These are phyloP conservation scores for Chionoecetes opilio DNA, from an alignment of 1,140 invertebrate species.

Conservation along the genomic window DNA sequence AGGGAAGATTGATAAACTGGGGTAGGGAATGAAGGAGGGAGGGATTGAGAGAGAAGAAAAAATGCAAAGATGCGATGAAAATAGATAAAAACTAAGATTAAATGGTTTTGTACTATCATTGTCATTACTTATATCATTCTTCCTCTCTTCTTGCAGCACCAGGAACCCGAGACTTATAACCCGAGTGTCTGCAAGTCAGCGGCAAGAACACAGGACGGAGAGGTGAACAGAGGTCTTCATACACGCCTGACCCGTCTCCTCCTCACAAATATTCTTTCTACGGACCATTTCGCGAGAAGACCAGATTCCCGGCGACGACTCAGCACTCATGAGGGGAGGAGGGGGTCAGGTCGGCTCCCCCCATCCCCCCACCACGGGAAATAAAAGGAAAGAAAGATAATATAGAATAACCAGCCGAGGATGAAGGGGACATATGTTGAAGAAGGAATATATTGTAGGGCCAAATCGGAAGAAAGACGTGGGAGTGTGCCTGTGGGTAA, in stretches of 20 bases:
- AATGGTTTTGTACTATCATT: too few relatives aligned
- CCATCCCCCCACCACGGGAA: not conserved
- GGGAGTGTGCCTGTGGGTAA: not conserved
- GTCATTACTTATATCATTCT: too few relatives aligned
- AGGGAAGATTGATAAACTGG: not conserved
- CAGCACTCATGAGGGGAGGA: not conserved
- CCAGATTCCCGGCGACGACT: not conserved
- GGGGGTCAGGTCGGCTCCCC: not conserved
- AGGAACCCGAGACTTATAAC: too few relatives aligned
- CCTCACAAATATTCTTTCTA: not conserved
- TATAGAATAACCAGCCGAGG: too few relatives aligned
- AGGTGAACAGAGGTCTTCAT: not conserved
- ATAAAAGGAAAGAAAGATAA: too few relatives aligned
- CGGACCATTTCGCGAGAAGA: slow-evolving; percentile 6
- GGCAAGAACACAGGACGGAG: not conserved
- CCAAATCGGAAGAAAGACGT: too few relatives aligned
- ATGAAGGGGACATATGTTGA: not conserved
- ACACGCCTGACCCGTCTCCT: not conserved
- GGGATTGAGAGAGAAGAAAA: not conserved
- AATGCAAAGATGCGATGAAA: too few relatives aligned
- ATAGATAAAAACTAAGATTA: too few relatives aligned
- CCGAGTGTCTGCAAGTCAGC: not conserved
- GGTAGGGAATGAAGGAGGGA: not conserved
- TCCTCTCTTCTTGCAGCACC: too few relatives aligned
- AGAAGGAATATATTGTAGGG: not conserved